Base-by-base conservation (phyloP, 2,888 invertebrate genomes). In the Catocala sponsa region DNA sequence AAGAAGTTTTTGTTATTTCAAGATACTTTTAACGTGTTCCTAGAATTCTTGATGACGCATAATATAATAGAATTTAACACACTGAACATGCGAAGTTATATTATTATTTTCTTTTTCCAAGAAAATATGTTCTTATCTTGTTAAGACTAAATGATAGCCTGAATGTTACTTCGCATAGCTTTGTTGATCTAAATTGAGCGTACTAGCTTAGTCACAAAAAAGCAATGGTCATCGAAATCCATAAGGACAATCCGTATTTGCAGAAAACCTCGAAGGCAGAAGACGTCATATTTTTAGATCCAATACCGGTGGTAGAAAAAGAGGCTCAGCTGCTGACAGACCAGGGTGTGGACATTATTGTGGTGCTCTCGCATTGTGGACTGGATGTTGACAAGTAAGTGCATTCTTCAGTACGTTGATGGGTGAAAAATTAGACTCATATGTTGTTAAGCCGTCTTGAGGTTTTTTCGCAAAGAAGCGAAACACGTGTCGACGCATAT, bases 291-390 rank as follows among this genome's bases (percentile, higher is more conserved):
- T 97, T 97, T 74, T 81, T 95, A 11, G 96, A 97, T 74, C 97
- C 97, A 77, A 95, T 96, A 10, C 90, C 93, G 51, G 88, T 95
- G 4, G 96, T 97, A 0, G 91, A 95, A 57, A 91, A 88, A 52
- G 96, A 97, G 90, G 96, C 97, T 0, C 85, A 94, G 59, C 81
- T 94, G 62, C 80, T 98, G 10, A 94, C 95, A 2, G 91, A 95
- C 2, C 88, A 96, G 79, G 96, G 96, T 1, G 95, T 97, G 2
- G 96, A 97, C 69, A 97, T 98, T 11, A 97, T 98, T 57, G 96
- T 98, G 68, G 97, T 97, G 1, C 85, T 98, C 9, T 98, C 98
- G 0, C 98, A 98, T 83, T 97, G 97, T 68, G 98, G 98, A 4
- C 95, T 97, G 55, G 91, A 94, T 2, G 93, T 95, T n/a, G 97